Evolutionary conservation across 23 tunicate genomes (phyloP).

Genomic region (Phallusia fumigata): DNA sequence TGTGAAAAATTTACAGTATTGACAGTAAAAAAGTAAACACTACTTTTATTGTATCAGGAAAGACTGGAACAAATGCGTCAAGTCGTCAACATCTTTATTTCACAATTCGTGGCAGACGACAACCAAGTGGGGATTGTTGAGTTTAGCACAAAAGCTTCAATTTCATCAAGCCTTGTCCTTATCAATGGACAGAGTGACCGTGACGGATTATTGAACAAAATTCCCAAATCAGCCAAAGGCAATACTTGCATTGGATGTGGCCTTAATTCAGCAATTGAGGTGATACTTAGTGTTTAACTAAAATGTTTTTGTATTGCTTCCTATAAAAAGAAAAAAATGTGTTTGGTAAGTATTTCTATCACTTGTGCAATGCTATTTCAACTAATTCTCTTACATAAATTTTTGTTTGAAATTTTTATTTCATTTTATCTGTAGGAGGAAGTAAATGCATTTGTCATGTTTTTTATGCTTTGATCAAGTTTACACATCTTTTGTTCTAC

Average conservation of each 20-base stretch:
- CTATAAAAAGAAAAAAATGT: no score
- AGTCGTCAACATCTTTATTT: constrained; percentile 35
- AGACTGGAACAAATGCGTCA: constrained; percentile 46
- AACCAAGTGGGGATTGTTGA: constrained; percentile 48
- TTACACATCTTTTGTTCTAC: no score
- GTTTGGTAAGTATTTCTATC: no score
- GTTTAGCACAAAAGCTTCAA: constrained; percentile 24
- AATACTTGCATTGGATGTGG: constrained; percentile 72
- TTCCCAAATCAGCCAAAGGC: constrained; percentile 44
- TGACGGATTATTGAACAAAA: not conserved
- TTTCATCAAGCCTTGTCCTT: not conserved
- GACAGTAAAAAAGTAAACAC: no score
- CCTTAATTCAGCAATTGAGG: constrained; percentile 30
- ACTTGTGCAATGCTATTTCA: no score
- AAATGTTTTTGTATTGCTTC: no score
- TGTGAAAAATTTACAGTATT: no score
- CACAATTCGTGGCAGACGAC: constrained; percentile 30
- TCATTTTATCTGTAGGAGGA: no score
- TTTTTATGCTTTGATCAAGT: no score
- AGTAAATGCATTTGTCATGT: no score
- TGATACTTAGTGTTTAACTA: not conserved
- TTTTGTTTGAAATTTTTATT: no score
- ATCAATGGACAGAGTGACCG: constrained; percentile 23
- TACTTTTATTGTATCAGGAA: not conserved
- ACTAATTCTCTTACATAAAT: no score